Evolutionary conservation across 2,113 vertebrate genomes (phyloP), one percentile per base, ranked within the genome.

Genomic region (Condylura cristata): DNA sequence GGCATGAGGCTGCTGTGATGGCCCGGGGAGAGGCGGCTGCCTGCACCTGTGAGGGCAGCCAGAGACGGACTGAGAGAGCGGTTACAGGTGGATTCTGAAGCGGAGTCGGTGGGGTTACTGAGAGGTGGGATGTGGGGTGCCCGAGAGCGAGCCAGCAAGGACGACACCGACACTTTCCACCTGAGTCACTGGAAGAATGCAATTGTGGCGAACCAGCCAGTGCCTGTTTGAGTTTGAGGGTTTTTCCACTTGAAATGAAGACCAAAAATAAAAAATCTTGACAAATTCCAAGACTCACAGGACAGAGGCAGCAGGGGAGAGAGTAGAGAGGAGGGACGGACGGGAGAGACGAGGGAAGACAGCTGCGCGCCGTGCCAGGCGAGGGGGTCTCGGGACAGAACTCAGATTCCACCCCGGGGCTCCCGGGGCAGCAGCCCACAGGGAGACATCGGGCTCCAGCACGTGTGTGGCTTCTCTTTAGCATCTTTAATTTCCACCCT

Each of bases 221-320:
- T 17, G 30, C 8, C 32, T 48, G 4, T 79, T 5, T 86, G 58
- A 86, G 48, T 37, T 41, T 20, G 22, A 17, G 18, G 32, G 53
- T 86, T 70, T 30, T 65, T 41, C 51, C 34, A 48, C 32, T 71
- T 89, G 48, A 61, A 63, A 75, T 16, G 10, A 2, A 44, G 34
- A 86, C 46, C 16, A 51, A 51, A 60, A 60, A 60, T 8, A 17
- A 9, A 26, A 46, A 56, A 46, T 34, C 39, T 68, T 89, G 26
- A 82, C 22, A 48, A 81, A 68, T 79, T 60, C 56, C 79, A 71
- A 61, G 56, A 89, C 44, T 56, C 86, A 60, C 26, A 80, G 53
- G 46, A 17, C 34, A 78, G 66, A 66, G 41, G 44, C 13, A 56
- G 30, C n/a, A 37, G 34, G 30, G 20, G 5, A 13, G 37, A 46